Conservation (phyloP, 1,140 invertebrate species). For the Agrypnia vestita region DNA sequence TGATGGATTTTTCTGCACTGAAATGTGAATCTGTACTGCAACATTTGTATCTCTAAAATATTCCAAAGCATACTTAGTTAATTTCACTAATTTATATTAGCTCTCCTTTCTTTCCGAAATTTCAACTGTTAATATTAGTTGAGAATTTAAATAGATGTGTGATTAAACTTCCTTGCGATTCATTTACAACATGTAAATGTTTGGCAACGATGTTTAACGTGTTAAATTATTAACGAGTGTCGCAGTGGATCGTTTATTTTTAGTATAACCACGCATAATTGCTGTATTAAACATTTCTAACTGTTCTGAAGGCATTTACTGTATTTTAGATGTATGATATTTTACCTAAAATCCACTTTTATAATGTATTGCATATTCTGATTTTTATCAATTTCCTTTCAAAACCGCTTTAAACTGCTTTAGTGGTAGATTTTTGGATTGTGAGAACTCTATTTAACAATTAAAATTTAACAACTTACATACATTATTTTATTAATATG, state of each 20-base stretch:
- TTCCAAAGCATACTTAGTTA: too few relatives aligned
- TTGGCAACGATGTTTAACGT: background rate
- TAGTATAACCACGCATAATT: background rate
- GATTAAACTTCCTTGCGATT: background rate
- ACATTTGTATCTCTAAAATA: too few relatives aligned
- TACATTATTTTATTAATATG: background rate
- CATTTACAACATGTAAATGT: background rate
- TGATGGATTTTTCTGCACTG: too few relatives aligned
- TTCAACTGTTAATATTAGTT: too few relatives aligned
- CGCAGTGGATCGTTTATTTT: background rate
- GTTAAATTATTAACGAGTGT: background rate
- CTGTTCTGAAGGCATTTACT: background rate
- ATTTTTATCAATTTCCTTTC: slow-evolving; percentile 11
- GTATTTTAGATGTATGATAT: background rate
- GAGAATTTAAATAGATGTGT: too few relatives aligned
- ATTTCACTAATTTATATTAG: too few relatives aligned
- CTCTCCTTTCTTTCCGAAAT: too few relatives aligned
- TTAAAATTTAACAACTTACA: slow-evolving; percentile 7
- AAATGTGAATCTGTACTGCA: too few relatives aligned
- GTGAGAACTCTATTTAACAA: background rate
- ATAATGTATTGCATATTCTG: background rate
- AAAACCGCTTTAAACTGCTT: background rate
- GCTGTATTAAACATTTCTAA: background rate
- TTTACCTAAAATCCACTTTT: background rate
- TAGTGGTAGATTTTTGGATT: background rate